Evolutionary conservation across 2,113 vertebrate species (phyloP).

Genomic region (Corydoras maculifer): DNA sequence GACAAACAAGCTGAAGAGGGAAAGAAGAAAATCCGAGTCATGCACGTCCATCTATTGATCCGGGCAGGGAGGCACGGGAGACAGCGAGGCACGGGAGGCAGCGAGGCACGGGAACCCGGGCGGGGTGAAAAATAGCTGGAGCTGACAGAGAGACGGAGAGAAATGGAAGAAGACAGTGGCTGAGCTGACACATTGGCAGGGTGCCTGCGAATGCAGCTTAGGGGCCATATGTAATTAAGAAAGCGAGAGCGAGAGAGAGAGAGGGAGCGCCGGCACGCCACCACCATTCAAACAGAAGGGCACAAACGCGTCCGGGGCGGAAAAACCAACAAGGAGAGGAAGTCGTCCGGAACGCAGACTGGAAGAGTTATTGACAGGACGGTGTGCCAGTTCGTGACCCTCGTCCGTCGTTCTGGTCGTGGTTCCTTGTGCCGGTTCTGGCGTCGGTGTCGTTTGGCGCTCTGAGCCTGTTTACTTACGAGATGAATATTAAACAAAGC

Average conservation of each 20-base stretch:
- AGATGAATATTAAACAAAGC: constrained; percentile 24
- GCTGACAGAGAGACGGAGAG: constrained; percentile 18
- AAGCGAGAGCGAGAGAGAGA: constrained; percentile 2
- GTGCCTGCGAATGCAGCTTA: constrained; percentile 35
- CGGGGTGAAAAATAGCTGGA: constrained; percentile 23
- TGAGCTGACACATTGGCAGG: constrained; percentile 17
- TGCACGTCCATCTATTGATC: constrained; percentile 36
- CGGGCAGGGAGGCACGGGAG: constrained; percentile 4
- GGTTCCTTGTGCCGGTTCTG: too few relatives aligned
- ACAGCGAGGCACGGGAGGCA: neutral
- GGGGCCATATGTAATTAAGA: constrained; percentile 40
- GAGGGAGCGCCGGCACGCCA: too few relatives aligned
- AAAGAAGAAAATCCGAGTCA: constrained; percentile 15
- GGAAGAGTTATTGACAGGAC: too few relatives aligned
- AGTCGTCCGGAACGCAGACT: too few relatives aligned
- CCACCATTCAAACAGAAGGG: too few relatives aligned
- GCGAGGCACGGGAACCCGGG: constrained; percentile 9
- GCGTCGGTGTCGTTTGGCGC: too few relatives aligned
- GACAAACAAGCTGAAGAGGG: constrained; percentile 21
- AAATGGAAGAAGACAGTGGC: constrained; percentile 9
- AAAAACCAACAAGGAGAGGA: too few relatives aligned
- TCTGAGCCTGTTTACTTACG: constrained; percentile 32
- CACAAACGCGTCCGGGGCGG: too few relatives aligned
- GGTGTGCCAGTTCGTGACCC: neutral
- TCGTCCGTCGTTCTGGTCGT: constrained; percentile 1